These are phyloP conservation scores for Hiodon alosoides DNA, from an alignment of 2,113 vertebrate genomes.

Conservation along the genomic window DNA sequence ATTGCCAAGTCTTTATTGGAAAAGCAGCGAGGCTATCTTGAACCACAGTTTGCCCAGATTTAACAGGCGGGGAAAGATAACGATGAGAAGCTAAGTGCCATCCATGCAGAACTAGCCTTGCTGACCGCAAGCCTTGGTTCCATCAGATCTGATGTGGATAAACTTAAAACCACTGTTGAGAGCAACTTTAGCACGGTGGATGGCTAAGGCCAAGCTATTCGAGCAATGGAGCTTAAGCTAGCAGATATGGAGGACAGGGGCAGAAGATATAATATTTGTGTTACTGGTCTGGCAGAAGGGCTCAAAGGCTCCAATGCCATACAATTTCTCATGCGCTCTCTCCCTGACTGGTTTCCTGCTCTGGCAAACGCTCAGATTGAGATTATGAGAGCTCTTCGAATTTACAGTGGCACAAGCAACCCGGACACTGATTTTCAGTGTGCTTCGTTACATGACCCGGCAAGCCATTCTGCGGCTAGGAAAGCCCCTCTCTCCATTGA, in stretches of 20 bases:
- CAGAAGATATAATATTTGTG: slow-evolving; percentile 6
- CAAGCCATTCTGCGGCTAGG: not conserved
- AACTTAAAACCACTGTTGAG: no score
- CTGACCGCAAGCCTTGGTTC: no score
- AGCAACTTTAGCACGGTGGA: no score
- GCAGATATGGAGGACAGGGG: slow-evolving; percentile 23
- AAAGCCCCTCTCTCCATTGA: not conserved
- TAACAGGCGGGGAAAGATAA: no score
- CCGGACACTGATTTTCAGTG: slow-evolving; percentile 12
- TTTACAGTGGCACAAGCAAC: slow-evolving; percentile 5
- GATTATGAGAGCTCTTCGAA: slow-evolving; percentile 9
- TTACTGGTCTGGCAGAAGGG: not conserved
- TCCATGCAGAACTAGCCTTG: no score
- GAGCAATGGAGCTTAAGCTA: slow-evolving; percentile 2
- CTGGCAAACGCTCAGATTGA: not conserved
- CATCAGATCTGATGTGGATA: no score
- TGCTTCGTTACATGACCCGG: not conserved
- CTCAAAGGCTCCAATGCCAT: slow-evolving; percentile 7
- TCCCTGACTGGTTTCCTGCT: slow-evolving; percentile 8
- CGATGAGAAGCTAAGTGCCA: no score
- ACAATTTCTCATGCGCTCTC: slow-evolving; percentile 1
- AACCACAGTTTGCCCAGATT: no score
- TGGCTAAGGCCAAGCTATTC: no score
- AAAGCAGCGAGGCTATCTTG: no score
- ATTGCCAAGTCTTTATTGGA: no score